Evolutionary conservation across 1,140 invertebrate genomes (phyloP).

Genomic region (Bombus pyrosoma): DNA sequence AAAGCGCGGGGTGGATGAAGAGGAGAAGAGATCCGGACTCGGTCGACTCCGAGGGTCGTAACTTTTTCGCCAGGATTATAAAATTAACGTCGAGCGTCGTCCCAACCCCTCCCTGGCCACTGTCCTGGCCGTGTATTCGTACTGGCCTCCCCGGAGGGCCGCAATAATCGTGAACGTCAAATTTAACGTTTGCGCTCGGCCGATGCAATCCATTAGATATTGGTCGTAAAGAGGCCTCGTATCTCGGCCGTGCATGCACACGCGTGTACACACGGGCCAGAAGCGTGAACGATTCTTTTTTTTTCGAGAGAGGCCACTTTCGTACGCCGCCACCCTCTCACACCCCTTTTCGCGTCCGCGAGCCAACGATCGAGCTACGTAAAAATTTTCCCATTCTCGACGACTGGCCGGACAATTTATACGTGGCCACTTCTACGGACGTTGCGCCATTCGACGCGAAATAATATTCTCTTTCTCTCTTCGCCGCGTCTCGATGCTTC

Average conservation of each 20-base stretch:
- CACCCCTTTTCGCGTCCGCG: not conserved
- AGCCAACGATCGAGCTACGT: constrained; percentile 59
- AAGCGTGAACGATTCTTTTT: constrained; percentile 52
- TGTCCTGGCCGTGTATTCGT: constrained; percentile 10
- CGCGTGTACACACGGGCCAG: constrained; percentile 36
- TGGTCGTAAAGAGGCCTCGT: constrained; percentile 81
- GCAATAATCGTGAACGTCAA: constrained; percentile 83
- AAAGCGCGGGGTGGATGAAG: constrained; percentile 22
- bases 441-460: constrained; percentile 5
- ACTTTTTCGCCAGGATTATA: constrained; percentile 80
- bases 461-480: constrained; percentile 31
- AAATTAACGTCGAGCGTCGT: constrained; percentile 76
- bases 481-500: not conserved
- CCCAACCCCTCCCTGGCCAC: constrained; percentile 8
- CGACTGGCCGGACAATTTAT: constrained; percentile 54
- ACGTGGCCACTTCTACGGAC: constrained; percentile 27
- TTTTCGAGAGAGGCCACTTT: constrained; percentile 46
- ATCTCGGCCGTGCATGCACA: constrained; percentile 71
- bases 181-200: constrained; percentile 79
- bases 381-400: constrained; percentile 59
- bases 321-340: constrained; percentile 39
- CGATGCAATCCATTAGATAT: constrained; percentile 83
- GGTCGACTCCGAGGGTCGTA: constrained; percentile 72
- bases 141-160: constrained; percentile 54
- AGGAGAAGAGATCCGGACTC: constrained; percentile 60